A percentile compares a stretch with the other conserved stretches of the same genome.
Conservation (phyloP, 2,888 invertebrate species). For the Acanthoscelides obtectus region DNA sequence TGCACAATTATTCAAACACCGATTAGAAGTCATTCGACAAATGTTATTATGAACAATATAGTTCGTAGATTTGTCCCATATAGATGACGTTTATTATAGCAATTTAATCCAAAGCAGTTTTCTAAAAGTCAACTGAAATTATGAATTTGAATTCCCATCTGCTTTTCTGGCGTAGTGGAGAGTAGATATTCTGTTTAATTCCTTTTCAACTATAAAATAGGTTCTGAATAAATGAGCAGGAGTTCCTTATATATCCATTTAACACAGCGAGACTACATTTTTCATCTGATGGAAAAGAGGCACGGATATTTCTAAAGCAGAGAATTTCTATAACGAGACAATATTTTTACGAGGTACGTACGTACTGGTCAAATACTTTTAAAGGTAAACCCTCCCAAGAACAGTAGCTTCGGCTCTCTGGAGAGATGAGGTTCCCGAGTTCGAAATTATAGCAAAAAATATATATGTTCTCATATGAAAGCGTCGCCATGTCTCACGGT, state of each 20-base stretch:
- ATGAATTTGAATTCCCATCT: too few relatives aligned
- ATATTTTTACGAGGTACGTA: conserved; percentile 41
- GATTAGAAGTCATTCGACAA: too few relatives aligned
- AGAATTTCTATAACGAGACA: conserved; percentile 31
- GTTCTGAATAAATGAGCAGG: background rate
- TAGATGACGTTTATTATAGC: too few relatives aligned
- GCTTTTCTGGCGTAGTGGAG: too few relatives aligned
- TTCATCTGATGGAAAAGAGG: background rate
- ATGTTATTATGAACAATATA: too few relatives aligned
- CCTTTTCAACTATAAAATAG: background rate
- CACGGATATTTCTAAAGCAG: background rate
- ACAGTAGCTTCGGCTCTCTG: conserved; percentile 40
- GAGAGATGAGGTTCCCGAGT: conserved; percentile 43
- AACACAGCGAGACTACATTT: background rate
- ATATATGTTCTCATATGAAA: conserved; percentile 37
- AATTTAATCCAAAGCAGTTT: too few relatives aligned
- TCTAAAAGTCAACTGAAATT: too few relatives aligned
- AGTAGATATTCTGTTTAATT: background rate
- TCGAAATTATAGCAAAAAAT: conserved; percentile 39
- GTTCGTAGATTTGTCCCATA: too few relatives aligned
- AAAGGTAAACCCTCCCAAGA: conserved; percentile 35
- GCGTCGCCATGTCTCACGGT: conserved; percentile 35
- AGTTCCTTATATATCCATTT: background rate
- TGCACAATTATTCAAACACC: too few relatives aligned
- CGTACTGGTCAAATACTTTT: conserved; percentile 40